Evolutionary conservation across 2,888 invertebrate species (phyloP).

Genomic region (Alcis repandata): DNA sequence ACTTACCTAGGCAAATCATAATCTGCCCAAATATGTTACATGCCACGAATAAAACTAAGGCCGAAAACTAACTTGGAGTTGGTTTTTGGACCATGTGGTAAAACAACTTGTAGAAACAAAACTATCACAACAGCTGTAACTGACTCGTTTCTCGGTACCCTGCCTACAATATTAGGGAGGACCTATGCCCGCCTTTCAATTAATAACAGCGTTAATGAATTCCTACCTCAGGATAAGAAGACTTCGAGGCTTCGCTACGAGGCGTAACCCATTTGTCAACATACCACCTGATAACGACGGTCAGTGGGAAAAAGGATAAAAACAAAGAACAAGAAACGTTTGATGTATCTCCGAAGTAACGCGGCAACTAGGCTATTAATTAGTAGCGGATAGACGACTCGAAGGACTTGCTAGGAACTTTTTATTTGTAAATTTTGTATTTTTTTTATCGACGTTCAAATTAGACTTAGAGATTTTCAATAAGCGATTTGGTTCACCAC

Average conservation of each 20-base stretch:
- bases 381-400: constrained; percentile 15
- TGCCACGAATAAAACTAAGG: too few relatives aligned
- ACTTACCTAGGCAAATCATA: too few relatives aligned
- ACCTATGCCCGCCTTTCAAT: constrained; percentile 69
- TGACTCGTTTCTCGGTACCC: constrained; percentile 55
- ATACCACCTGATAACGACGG: constrained; percentile 69
- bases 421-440: not conserved
- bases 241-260: constrained; percentile 42
- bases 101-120: not conserved
- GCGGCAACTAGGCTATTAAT: constrained; percentile 33
- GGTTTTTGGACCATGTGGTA: too few relatives aligned
- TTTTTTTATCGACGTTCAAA: not conserved
- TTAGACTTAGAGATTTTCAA: too few relatives aligned
- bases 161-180: constrained; percentile 55
- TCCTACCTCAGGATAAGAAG: constrained; percentile 60
- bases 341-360: constrained; percentile 34
- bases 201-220: constrained; percentile 78
- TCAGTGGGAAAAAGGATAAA: constrained; percentile 51
- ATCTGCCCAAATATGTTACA: too few relatives aligned
- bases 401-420: too few relatives aligned
- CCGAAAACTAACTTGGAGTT: too few relatives aligned
- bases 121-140: constrained; percentile 5
- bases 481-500: too few relatives aligned
- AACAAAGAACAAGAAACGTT: constrained; percentile 26
- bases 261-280: constrained; percentile 81